A percentile compares a stretch with the other conserved stretches of the same genome.
phyloP scores from a whole-genome alignment of 2,888 invertebrate genomes.

The Drosophila infuscata region DNA sequence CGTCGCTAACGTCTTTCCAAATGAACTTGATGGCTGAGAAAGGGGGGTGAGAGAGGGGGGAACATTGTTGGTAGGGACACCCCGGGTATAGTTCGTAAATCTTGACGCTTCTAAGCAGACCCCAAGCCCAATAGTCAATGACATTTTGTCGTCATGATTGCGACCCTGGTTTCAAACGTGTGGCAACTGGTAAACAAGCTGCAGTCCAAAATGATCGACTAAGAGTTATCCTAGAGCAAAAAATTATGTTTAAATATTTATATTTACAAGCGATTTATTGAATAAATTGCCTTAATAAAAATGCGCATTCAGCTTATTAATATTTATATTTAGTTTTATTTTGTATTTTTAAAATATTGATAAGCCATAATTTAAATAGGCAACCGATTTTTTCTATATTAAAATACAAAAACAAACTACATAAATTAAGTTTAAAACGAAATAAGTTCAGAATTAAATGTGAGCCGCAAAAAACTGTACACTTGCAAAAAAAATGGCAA shows the following conservation, averaged over 20 bases:
- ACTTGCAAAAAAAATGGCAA: background rate
- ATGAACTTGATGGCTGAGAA: constrained; percentile 6
- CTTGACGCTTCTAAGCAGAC: constrained; percentile 69
- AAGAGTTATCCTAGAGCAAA: constrained; percentile 10
- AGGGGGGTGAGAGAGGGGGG: background rate
- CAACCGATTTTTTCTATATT: background rate
- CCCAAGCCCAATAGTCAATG: constrained; percentile 72
- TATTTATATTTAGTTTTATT: background rate
- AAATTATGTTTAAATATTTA: background rate
- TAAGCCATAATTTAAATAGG: background rate
- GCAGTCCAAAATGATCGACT: background rate
- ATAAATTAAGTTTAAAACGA: background rate
- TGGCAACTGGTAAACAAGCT: constrained; percentile 14
- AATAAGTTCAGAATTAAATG: background rate
- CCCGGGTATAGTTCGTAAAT: constrained; percentile 75
- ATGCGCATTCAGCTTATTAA: background rate
- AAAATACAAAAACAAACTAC: background rate
- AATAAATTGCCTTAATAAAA: background rate
- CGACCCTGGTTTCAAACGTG: constrained; percentile 21
- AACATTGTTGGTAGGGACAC: constrained; percentile 4
- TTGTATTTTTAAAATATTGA: background rate
- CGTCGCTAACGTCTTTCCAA: constrained; percentile 27
- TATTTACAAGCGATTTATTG: too few relatives aligned
- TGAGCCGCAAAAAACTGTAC: background rate
- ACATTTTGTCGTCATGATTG: constrained; percentile 73